phyloP scores from a whole-genome alignment of 2,113 vertebrate species.

The Phalacrocorax brasilianus region DNA sequence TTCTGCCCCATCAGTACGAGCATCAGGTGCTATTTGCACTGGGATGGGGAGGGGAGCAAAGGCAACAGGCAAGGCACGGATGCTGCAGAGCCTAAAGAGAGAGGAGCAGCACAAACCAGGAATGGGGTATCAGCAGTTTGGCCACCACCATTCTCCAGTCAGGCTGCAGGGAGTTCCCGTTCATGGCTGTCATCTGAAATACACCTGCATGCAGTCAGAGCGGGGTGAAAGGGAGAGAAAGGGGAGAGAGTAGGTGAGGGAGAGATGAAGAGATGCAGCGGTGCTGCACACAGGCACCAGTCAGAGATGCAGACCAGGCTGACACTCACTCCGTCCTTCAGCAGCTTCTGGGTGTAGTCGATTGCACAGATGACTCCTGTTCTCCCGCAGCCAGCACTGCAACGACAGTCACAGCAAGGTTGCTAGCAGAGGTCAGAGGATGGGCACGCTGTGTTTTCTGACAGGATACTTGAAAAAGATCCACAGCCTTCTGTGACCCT shows the following conservation, averaged over 20 bases:
- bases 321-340: constrained; percentile 84
- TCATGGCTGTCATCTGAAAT: neutral
- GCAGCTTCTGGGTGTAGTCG: constrained; percentile 91
- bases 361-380: constrained; percentile 92
- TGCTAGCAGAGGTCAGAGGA: neutral
- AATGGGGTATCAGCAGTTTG: fast-evolving
- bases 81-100: neutral
- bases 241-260: neutral
- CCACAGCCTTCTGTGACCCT: neutral
- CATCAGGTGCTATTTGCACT: fast-evolving
- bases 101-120: neutral
- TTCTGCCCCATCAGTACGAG: neutral
- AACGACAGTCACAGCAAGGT: constrained; percentile 21
- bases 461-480: neutral
- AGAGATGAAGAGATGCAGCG: neutral
- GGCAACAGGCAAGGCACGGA: fast-evolving
- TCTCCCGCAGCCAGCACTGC: constrained; percentile 93
- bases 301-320: fast-evolving
- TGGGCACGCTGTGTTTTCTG: neutral
- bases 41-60: neutral
- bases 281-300: neutral
- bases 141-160: fast-evolving
- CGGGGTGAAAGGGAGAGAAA: neutral
- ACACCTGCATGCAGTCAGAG: neutral
- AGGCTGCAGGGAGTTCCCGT: neutral